phyloP scores from a whole-genome alignment of 2,888 invertebrate genomes.

The Encarsia formosa region DNA sequence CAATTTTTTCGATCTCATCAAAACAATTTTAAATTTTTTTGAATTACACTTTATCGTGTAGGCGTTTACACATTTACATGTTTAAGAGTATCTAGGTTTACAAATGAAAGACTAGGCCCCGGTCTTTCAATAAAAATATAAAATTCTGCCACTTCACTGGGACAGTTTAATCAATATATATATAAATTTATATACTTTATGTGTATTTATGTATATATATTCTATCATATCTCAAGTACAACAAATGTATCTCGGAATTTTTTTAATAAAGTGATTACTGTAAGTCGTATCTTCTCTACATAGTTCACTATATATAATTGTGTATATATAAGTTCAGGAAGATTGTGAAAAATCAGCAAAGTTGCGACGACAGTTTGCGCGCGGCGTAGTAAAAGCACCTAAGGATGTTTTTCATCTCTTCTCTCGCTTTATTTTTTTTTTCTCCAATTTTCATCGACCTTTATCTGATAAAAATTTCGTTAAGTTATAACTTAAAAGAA shows the following conservation, averaged over 20 bases:
- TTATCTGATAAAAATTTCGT: not conserved
- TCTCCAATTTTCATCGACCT: not conserved
- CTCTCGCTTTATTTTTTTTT: not conserved
- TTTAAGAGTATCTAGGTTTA: conserved; percentile 1
- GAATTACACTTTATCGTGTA: not conserved
- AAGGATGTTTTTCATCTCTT: not conserved
- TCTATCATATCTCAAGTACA: conserved; percentile 23
- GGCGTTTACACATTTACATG: not conserved
- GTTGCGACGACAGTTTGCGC: conserved; percentile 10
- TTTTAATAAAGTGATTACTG: conserved; percentile 20
- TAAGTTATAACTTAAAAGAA: not conserved
- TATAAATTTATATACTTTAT: conserved; percentile 5
- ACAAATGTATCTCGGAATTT: conserved; percentile 24
- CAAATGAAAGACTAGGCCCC: conserved; percentile 26
- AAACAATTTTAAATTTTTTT: not conserved
- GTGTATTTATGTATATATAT: conserved; percentile 7
- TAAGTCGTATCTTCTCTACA: conserved; percentile 19
- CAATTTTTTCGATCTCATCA: conserved; percentile 12
- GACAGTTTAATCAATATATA: conserved; percentile 22
- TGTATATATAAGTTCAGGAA: conserved; percentile 12
- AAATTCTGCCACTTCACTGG: conserved; percentile 21
- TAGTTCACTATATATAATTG: conserved; percentile 1
- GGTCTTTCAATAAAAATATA: conserved; percentile 30
- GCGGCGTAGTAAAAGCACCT: conserved; percentile 5
- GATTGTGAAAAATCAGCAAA: conserved; percentile 23